Conservation (phyloP, 1,140 invertebrate genomes). For the Magallana gigas region DNA sequence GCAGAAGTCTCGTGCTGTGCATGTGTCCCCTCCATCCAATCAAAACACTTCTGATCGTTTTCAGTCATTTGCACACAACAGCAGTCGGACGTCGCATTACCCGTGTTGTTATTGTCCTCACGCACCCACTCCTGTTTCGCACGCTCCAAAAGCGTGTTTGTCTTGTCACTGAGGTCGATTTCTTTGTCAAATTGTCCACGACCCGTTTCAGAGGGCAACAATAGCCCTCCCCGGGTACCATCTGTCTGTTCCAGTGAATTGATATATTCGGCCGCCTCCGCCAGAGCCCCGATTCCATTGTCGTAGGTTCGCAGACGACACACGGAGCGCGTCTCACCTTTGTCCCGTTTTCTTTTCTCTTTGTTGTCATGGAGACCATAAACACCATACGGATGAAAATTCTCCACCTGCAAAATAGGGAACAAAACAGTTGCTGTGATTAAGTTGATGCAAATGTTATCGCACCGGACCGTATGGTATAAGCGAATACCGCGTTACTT, state of each 20-base stretch:
- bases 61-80: conserved; percentile 27
- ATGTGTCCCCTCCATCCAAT: conserved; percentile 47
- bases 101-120: conserved; percentile 34
- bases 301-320: conserved; percentile 8
- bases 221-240: conserved; percentile 18
- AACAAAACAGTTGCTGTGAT: background rate
- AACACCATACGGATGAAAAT: conserved; percentile 42
- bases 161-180: background rate
- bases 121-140: background rate
- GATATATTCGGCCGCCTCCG: conserved; percentile 32
- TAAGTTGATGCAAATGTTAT: conserved; percentile 16
- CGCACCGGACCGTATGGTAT: conserved; percentile 11
- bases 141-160: conserved; percentile 12
- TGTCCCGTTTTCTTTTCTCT: conserved; percentile 26
- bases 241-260: conserved; percentile 40
- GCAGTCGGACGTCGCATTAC: background rate
- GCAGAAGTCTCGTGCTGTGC: conserved; percentile 34
- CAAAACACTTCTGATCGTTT: conserved; percentile 48
- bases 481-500: background rate
- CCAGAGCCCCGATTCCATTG: conserved; percentile 22
- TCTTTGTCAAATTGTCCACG: conserved; percentile 21
- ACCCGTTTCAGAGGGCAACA: conserved; percentile 27
- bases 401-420: conserved; percentile 43
- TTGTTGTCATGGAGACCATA: conserved; percentile 22
- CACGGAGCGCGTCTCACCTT: background rate